Evolutionary conservation across 2,797 vertebrate species (phyloP).

Genomic region (Neosilurus mollespiculum): DNA sequence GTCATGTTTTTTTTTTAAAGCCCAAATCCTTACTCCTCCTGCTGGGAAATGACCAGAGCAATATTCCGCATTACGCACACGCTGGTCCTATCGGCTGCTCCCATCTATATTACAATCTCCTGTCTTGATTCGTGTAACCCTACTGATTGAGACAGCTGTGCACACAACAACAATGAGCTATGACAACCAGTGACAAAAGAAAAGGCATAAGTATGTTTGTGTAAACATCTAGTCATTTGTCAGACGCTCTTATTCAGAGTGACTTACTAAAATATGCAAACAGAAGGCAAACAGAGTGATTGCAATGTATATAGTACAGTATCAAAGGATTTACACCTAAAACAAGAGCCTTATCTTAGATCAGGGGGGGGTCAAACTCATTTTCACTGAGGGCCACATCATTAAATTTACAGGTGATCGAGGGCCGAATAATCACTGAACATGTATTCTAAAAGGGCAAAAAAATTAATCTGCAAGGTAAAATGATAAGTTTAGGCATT

Average conservation of each 20-base stretch:
- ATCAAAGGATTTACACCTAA: slow-evolving; percentile 2
- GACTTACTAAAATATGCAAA: slow-evolving; percentile 18
- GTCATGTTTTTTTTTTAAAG: background rate
- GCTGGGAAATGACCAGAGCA: slow-evolving; percentile 26
- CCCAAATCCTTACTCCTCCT: background rate
- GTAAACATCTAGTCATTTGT: slow-evolving; percentile 29
- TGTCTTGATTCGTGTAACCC: slow-evolving; percentile 21
- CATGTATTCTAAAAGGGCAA: no score
- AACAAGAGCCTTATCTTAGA: slow-evolving; percentile 4
- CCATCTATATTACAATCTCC: slow-evolving; percentile 39
- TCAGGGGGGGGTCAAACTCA: no score
- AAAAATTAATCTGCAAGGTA: no score
- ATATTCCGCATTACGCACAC: slow-evolving; percentile 28
- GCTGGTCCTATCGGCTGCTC: slow-evolving; percentile 16
- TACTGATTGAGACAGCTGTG: slow-evolving; percentile 37
- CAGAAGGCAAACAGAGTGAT: background rate
- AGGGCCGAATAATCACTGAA: no score
- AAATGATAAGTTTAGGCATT: no score
- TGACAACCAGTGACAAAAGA: slow-evolving; percentile 25
- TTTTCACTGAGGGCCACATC: no score
- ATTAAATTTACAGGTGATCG: no score
- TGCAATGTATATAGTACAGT: slow-evolving; percentile 17
- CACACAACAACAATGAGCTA: slow-evolving; percentile 35
- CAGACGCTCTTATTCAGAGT: slow-evolving; percentile 8
- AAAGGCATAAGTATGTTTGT: slow-evolving; percentile 9